Evolutionary conservation across 1,140 invertebrate species (phyloP), one percentile per base, ranked within the genome.

Genomic region (Aphis gossypii): DNA sequence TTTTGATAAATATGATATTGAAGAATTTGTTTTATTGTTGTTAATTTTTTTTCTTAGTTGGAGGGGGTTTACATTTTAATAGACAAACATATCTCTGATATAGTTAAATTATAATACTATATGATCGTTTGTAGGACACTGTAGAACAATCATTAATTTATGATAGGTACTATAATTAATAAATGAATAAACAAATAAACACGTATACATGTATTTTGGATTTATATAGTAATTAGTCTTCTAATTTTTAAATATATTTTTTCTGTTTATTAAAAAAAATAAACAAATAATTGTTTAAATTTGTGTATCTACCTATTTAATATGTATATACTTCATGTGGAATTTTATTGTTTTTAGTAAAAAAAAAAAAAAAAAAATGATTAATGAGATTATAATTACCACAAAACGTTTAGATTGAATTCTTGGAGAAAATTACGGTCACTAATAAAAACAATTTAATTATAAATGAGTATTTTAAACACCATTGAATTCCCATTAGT

Each of bases 381-480:
- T 89, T 48, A 41, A 89, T 89, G 30, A 54, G 30, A 30, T 89
- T 89, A n/a, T 89, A 82, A 82, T 82, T 82, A 82, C 76, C n/a
- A 35, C 18, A 35, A 1, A 82, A 82, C 35, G 35, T 82, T 82
- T 82, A 20, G n/a, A 82, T 38, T 82, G 35, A 68, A 11, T 30
- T 68, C 9, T 68, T n/a, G 30, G 30, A 68, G 30, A 60, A 68
- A n/a, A 68, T 68, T 11, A 68, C 9, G 4, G 30, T 68, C 30
- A 68, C 25, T 68, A 0, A 68, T n/a, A 68, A 68, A 14, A 68
- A 14, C 30, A 68, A n/a, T 68, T 68, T 14, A 30, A 46, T 68
- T 68, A 30, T 14, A 11, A 68, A n/a, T n/a, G 11, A n/a, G 60
- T 68, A 60, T 68, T 68, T 68, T 68, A 68, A 68, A 30, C 30